These are phyloP conservation scores for Hippoglossus stenolepis DNA, from an alignment of 2,113 vertebrate genomes.

Conservation along the genomic window DNA sequence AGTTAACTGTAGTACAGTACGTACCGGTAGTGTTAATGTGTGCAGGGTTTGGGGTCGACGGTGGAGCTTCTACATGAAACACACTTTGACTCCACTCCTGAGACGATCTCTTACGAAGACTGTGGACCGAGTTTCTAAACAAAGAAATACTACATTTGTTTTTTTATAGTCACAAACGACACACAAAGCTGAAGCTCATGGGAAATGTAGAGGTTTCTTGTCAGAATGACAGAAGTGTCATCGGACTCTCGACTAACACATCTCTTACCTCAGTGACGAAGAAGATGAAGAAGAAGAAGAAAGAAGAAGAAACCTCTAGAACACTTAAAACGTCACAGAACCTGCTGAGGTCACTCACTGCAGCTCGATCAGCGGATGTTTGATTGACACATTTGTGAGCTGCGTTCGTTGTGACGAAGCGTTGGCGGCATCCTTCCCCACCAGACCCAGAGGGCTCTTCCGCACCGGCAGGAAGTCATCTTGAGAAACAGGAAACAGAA, in stretches of 20 bases:
- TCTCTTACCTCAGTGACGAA: background rate
- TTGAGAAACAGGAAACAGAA: constrained; percentile 31
- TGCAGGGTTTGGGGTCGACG: background rate
- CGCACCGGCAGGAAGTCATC: constrained; percentile 87
- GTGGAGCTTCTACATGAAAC: constrained; percentile 63
- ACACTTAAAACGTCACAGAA: background rate
- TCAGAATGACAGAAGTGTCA: no score
- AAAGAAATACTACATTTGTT: background rate
- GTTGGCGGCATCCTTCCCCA: constrained; percentile 86
- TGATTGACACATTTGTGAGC: constrained; percentile 91
- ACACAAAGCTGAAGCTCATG: background rate
- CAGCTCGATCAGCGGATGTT: constrained; percentile 94
- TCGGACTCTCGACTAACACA: no score
- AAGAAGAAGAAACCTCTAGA: background rate
- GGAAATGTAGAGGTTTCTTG: background rate
- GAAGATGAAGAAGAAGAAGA: background rate
- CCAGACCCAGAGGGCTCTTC: constrained; percentile 87
- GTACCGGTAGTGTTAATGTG: constrained; percentile 1
- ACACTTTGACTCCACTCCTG: constrained; percentile 76
- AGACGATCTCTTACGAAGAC: constrained; percentile 83
- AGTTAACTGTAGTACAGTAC: background rate
- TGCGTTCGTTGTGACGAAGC: constrained; percentile 72
- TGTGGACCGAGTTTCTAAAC: constrained; percentile 89
- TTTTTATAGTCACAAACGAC: background rate
- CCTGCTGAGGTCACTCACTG: constrained; percentile 87